Conservation (phyloP, 92 coral and sea anemone species). For the Desmophyllum pertusum region DNA sequence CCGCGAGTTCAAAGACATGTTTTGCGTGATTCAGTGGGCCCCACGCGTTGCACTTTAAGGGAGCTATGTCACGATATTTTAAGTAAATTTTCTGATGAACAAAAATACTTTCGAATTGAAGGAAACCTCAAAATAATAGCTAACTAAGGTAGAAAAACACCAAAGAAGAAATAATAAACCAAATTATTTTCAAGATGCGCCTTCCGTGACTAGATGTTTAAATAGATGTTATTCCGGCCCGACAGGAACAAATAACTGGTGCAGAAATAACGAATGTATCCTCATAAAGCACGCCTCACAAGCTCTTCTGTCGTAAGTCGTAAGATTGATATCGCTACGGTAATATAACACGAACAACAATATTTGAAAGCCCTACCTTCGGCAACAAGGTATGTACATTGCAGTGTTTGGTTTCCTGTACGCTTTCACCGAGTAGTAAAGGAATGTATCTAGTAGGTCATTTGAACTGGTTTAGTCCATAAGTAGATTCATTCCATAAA, state of each 20-base stretch:
- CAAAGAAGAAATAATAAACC: too few relatives aligned
- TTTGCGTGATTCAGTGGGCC: background rate
- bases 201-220: background rate
- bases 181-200: too few relatives aligned
- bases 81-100: too few relatives aligned
- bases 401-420: background rate
- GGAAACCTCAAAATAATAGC: too few relatives aligned
- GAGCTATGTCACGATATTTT: too few relatives aligned
- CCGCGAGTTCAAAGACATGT: background rate
- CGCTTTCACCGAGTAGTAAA: background rate
- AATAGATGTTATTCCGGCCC: background rate
- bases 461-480: background rate
- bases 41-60: background rate
- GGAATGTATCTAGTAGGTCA: background rate
- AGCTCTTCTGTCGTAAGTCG: background rate
- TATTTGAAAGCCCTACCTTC: background rate
- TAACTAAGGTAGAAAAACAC: too few relatives aligned
- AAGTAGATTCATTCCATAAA: background rate
- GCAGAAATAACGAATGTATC: background rate
- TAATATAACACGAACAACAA: background rate
- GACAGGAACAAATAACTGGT: background rate
- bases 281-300: background rate
- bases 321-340: background rate
- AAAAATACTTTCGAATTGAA: too few relatives aligned
- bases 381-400: background rate